Base-by-base conservation (phyloP, 1,140 invertebrate genomes). In the Arctopsyche grandis region DNA sequence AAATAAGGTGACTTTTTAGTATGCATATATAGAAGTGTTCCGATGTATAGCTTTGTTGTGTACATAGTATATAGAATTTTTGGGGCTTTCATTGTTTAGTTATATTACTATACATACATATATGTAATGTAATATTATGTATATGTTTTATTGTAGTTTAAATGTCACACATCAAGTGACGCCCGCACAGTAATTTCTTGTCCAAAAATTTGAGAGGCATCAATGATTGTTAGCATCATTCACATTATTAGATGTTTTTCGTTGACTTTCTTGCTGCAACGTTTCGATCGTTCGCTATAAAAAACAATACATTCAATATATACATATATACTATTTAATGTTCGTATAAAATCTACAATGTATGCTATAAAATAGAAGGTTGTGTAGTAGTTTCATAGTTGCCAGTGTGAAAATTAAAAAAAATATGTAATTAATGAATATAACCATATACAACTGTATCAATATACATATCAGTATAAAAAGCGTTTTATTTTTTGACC, bases 141-240 rank as follows among this genome's bases (percentile, higher is more conserved):
- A 52, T 3, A 5, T 21, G 19, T 60, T 66, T 56, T 26, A 16
- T 48, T 74, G 71, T 77, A 77, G 75, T 43, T 63, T 46, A 43
- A 66, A 66, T 77, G 75, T 66, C 75, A 77, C 71, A 69, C 19
- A 16, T 48, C 44, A 14, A 10, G 78, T 75, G 74, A 69, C 44
- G 80, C 80, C 80, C 80, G 78, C 80, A 81, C 80, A 81, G 80
- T 81, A 81, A 38, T 26, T 69, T 81, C 78, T 81, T 81, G 78
- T 81, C 80, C 80, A 79, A 78, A 71, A 78, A 26, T 26, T 14
- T 5, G 10, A 52, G 12, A 52, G 4, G 12, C 3, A 52, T 3
- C 10, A 5, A 12, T 14, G 12, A 10, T 16, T 12, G 48, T 52
- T 14, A 10, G 12, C 48, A 4, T 52, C 16, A 16, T 52, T n/a